Percentiles rank a stretch among this genome's conserved stretches.
phyloP scores from a whole-genome alignment of 2,113 vertebrate genomes.

The Girardinichthys multiradiatus region DNA sequence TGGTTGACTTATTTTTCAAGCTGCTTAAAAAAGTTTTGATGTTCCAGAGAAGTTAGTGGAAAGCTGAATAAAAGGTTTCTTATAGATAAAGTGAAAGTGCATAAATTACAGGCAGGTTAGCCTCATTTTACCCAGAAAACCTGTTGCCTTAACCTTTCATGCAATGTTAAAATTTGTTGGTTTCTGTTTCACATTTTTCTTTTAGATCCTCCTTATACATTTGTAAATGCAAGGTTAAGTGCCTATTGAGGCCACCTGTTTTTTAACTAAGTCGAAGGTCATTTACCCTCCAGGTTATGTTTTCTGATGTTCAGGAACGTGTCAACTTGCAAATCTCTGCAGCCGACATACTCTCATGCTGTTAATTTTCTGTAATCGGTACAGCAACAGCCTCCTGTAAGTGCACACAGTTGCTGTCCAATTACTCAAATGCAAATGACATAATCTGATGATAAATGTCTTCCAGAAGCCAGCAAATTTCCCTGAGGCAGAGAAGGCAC shows the following conservation, averaged over 20 bases:
- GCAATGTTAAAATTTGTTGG: background rate
- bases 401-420: conserved; percentile 12
- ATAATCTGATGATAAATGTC: conserved; percentile 18
- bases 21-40: too few species aligned
- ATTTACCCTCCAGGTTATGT: conserved; percentile 30
- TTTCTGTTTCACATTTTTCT: background rate
- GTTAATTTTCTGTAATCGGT: conserved; percentile 23
- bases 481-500: conserved; percentile 13
- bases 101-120: too few species aligned
- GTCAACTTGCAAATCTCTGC: conserved; percentile 20
- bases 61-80: too few species aligned
- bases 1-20: too few species aligned
- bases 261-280: conserved; percentile 48
- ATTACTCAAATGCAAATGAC: conserved; percentile 49
- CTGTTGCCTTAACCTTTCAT: too few species aligned
- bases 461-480: conserved; percentile 20
- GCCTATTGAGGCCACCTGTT: conserved; percentile 34
- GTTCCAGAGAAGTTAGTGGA: too few species aligned
- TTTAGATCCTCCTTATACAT: conserved; percentile 28
- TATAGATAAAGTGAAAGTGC: too few species aligned
- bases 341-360: conserved; percentile 12
- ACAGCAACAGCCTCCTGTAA: conserved; percentile 3
- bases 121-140: too few species aligned
- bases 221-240: conserved; percentile 46
- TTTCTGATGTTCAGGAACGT: conserved; percentile 21